Conservation (phyloP, 2,113 vertebrate genomes). For the Procavia capensis region DNA sequence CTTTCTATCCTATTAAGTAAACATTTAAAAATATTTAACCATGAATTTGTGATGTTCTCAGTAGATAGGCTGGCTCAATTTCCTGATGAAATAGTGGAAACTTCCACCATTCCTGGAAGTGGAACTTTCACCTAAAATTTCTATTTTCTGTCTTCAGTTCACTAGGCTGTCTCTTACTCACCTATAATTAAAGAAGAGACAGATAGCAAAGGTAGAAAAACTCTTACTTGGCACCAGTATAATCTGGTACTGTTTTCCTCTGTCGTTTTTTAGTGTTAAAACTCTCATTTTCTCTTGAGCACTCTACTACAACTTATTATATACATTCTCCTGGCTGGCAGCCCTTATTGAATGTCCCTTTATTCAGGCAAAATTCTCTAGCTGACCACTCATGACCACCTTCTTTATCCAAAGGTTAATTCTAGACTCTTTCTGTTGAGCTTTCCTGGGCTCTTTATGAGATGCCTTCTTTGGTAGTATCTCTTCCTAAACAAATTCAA, state of each 20-base stretch:
- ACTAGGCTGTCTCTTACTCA: neutral
- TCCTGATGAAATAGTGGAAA: no score
- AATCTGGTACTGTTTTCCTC: neutral
- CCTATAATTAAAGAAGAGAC: neutral
- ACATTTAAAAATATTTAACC: neutral
- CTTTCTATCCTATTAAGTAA: neutral
- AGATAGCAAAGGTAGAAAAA: neutral
- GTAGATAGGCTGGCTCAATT: neutral
- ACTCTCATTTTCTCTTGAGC: neutral
- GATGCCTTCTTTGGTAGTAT: neutral
- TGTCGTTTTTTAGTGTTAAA: neutral
- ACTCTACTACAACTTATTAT: neutral
- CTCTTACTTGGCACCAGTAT: neutral
- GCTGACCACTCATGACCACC: neutral
- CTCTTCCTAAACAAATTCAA: neutral
- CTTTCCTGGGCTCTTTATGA: neutral
- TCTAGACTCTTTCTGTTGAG: neutral
- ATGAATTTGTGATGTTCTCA: neutral
- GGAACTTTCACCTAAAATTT: neutral
- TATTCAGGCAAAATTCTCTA: neutral
- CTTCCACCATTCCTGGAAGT: neutral
- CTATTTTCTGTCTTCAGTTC: neutral
- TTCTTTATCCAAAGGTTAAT: neutral
- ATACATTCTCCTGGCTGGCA: neutral
- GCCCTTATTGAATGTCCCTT: neutral